Base-by-base conservation (phyloP, 2,113 vertebrate species). In the Syrrhaptes paradoxus region DNA sequence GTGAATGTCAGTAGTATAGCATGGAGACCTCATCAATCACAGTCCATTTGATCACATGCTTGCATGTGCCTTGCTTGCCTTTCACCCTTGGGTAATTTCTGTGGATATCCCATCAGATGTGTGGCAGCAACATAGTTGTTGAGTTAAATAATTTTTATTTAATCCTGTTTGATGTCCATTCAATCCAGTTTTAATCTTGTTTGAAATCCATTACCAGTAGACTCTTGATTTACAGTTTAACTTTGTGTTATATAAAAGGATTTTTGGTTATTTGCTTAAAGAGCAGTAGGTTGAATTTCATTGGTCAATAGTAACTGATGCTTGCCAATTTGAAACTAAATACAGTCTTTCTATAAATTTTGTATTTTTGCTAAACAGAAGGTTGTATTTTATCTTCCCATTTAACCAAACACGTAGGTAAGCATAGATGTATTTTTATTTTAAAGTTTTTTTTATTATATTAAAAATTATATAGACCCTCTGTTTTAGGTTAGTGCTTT, bases 1-100 rank as follows among this genome's bases (percentile, higher is more conserved):
- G 15, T 73, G 67, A 65, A 6, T 65, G 59, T 48, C 59, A 63
- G n/a, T 46, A 66, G 38, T 36, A 3, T 6, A 70, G 70, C 32
- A 7, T 9, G 17, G 38, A 41, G 48, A 43, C 22, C 57, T 90
- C 29, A 5, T 62, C 24, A 16, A 2, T 57, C 28, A 41, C 13
- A 1, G 59, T 45, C 46, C 6, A 1, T 5, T 74, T 49, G 36
- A 14, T 38, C 0, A 0, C 41, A 43, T 49, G n/a, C 55, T 74
- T 77, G 63, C 38, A 21, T 0, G 1, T 51, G 46, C 66, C 8
- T 1, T n/a, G 7, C 67, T 85, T 84, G 46, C 52, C 57, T 74
- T 81, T 87, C 48, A 62, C 31, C 15, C 48, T 38, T n/a, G 25
- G 49, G 11, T 34, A 58, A 21, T 72, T 78, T 67, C 71, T 65